A percentile compares a stretch with the other conserved stretches of the same genome.
Conservation (phyloP, 2,888 invertebrate species). For the Dryadula phaetusa region DNA sequence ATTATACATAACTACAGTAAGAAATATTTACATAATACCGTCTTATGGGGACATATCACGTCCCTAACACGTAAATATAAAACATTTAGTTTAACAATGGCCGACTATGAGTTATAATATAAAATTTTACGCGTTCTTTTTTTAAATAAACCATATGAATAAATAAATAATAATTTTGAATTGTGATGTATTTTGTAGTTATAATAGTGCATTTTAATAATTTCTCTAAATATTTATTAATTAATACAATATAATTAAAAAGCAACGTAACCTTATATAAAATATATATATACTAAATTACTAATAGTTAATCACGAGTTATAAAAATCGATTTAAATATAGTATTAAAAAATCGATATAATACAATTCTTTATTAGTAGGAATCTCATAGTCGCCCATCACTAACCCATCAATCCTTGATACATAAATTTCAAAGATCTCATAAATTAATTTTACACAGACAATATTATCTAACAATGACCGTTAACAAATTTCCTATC, state of each 20-base stretch:
- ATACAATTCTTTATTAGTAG: neutral
- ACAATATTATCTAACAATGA: constrained; percentile 75
- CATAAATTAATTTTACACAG: constrained; percentile 72
- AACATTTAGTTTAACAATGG: constrained; percentile 65
- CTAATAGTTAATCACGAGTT: neutral
- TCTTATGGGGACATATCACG: constrained; percentile 68
- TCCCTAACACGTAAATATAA: constrained; percentile 75
- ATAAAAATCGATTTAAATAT: neutral
- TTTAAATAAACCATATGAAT: neutral
- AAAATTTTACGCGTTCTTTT: neutral
- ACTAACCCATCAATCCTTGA: constrained; percentile 54
- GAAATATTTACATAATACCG: constrained; percentile 83
- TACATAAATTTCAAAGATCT: constrained; percentile 69
- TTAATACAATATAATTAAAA: too few relatives aligned
- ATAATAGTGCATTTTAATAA: neutral
- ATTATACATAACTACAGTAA: constrained; percentile 81
- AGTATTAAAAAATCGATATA: neutral
- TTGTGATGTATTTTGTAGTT: neutral
- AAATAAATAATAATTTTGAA: neutral
- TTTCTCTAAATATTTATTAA: too few relatives aligned
- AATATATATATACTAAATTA: neutral
- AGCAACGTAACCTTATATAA: too few relatives aligned
- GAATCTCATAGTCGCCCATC: constrained; percentile 55
- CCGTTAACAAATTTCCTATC: constrained; percentile 76
- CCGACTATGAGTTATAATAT: constrained; percentile 2